Base-by-base conservation (phyloP, 2,797 vertebrate genomes). In the Choloepus didactylus region DNA sequence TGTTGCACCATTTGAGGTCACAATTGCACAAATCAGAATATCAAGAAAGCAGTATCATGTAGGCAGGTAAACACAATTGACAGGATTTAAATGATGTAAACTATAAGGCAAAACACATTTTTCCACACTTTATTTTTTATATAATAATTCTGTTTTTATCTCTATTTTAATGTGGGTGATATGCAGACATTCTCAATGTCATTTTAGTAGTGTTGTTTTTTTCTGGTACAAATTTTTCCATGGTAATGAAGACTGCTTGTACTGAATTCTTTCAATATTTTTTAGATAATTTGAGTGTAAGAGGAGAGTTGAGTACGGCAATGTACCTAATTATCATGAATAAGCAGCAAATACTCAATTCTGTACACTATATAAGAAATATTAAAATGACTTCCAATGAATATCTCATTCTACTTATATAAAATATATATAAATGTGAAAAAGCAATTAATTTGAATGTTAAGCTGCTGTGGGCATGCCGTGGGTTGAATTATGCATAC, bases 41-140 rank as follows among this genome's bases (percentile, higher is more conserved):
- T 3, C 11, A 16, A 11, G 0, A 1, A 9, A 15, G 9, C 3
- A 1, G 0, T 41, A 11, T 64, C 25, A 5, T 6, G 23, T 31
- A 49, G 25, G 16, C 41, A 1, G 5, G 27, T 10, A 3, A 8
- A 25, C 21, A 9, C 44, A 12, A 11, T n/a, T 11, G 35, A 14
- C 2, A 6, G 35, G 35, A 44, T 5, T 0, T n/a, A 6, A 80
- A 56, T 7, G 4, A 19, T 12, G 29, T 46, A 51, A 18, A 14
- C 38, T 69, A 27, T 59, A 56, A n/a, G 29, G 38, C 9, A 31
- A 80, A 54, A 44, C 27, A 5, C 14, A 18, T 44, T 44, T 46
- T 59, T 35, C 59, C 76, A 59, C 11, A 21, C 35, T 35, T 25
- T 41, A n/a, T 12, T 5, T 56, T 56, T 76, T 76, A 54, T 77